These are phyloP conservation scores for Sciurus carolinensis DNA, from an alignment of 2,797 vertebrate species.

Conservation along the genomic window DNA sequence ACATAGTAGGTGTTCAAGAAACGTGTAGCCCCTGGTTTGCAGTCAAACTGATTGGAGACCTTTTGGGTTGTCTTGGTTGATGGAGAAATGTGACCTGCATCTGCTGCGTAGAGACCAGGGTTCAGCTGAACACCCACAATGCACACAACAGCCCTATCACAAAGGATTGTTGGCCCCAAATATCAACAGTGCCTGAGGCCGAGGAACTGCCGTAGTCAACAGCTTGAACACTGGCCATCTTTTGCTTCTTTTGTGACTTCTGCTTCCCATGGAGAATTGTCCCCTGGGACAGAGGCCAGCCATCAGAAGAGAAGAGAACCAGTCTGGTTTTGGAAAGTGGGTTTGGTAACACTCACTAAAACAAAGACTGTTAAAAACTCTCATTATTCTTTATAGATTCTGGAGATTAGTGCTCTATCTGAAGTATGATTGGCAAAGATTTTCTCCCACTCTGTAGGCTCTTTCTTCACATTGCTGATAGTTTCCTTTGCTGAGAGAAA, in stretches of 20 bases:
- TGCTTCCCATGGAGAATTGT: not conserved
- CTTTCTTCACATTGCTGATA: no score
- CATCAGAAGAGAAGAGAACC: not conserved
- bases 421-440: no score
- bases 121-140: not conserved
- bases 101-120: not conserved
- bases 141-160: not conserved
- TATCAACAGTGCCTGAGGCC: not conserved
- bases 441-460: no score
- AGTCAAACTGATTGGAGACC: not conserved
- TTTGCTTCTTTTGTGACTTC: conserved; percentile 14
- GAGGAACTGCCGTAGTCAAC: not conserved
- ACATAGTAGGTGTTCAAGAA: not conserved
- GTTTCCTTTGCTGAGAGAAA: no score
- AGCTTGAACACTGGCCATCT: not conserved
- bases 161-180: not conserved
- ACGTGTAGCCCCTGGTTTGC: not conserved
- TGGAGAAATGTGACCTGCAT: not conserved
- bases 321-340: not conserved
- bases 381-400: conserved; percentile 29
- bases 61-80: not conserved
- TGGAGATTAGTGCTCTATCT: no score
- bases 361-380: not conserved
- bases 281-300: not conserved
- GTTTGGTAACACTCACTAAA: not conserved